Conservation (phyloP, 2,797 vertebrate genomes). For the Florisuga fusca region DNA sequence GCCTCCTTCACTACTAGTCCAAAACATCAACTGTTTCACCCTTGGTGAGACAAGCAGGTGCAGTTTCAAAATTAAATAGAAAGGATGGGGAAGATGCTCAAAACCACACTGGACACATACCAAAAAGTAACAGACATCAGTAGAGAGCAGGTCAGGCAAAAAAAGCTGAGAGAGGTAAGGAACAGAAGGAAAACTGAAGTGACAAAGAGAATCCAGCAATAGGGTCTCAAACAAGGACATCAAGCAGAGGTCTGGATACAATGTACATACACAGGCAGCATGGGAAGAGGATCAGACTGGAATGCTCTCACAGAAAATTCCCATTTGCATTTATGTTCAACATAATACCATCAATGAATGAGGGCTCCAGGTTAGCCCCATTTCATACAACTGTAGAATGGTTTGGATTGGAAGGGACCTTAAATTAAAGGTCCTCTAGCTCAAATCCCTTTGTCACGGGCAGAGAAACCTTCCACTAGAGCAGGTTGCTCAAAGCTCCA, state of each 20-base stretch:
- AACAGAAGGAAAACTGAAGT: neutral
- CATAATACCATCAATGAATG: neutral
- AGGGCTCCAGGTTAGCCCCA: neutral
- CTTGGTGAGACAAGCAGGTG: neutral
- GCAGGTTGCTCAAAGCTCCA: too few relatives aligned
- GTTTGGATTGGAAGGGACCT: too few relatives aligned
- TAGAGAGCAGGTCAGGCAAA: neutral
- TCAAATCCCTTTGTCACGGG: too few relatives aligned
- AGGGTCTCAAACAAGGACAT: neutral
- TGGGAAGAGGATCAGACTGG: neutral
- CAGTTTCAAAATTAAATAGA: neutral
- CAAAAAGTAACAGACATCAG: neutral
- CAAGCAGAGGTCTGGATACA: neutral
- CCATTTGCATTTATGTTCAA: neutral
- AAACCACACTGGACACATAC: neutral
- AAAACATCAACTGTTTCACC: neutral
- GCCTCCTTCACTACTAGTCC: neutral
- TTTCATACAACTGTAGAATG: too few relatives aligned
- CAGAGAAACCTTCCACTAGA: too few relatives aligned
- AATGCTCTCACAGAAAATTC: neutral
- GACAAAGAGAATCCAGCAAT: neutral
- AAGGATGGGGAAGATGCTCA: neutral
- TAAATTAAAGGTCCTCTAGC: too few relatives aligned
- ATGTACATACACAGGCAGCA: accelerated
- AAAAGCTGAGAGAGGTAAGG: neutral